Evolutionary conservation across 2,888 invertebrate species (phyloP).

Genomic region (Tubulanus polymorphus): DNA sequence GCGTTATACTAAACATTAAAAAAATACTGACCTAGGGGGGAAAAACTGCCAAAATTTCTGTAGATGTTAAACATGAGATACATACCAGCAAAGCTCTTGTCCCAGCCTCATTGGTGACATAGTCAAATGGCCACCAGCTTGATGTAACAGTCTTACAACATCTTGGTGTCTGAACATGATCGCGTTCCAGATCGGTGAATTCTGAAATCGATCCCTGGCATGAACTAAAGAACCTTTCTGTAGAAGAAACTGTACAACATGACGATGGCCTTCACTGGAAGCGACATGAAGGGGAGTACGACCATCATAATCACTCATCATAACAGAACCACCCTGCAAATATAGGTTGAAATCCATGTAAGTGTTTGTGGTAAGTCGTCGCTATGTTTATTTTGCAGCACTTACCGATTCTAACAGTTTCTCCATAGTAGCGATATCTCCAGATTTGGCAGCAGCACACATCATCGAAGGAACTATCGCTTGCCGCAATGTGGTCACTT

Average conservation of each 20-base stretch:
- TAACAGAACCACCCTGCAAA: slow-evolving; percentile 68
- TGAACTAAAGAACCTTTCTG: slow-evolving; percentile 80
- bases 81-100: slow-evolving; percentile 64
- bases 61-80: no score
- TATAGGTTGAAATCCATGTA: no score
- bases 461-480: slow-evolving; percentile 69
- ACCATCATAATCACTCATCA: slow-evolving; percentile 68
- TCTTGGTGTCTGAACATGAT: slow-evolving; percentile 46
- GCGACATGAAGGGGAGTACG: slow-evolving; percentile 80
- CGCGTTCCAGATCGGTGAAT: slow-evolving; percentile 64
- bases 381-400: no score
- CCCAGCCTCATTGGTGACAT: slow-evolving; percentile 61
- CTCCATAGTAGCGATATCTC: slow-evolving; percentile 58
- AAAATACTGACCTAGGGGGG: neutral
- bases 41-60: neutral
- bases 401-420: slow-evolving; percentile 30
- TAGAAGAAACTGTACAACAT: slow-evolving; percentile 70
- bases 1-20: neutral
- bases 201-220: slow-evolving; percentile 60
- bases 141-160: slow-evolving; percentile 63
- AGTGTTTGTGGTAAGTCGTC: no score
- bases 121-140: slow-evolving; percentile 71
- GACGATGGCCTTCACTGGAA: slow-evolving; percentile 65
- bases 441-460: slow-evolving; percentile 61
- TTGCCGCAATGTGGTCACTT: slow-evolving; percentile 35